Evolutionary conservation across 2,888 invertebrate genomes (phyloP).

Genomic region (Parochlus steinenii): DNA sequence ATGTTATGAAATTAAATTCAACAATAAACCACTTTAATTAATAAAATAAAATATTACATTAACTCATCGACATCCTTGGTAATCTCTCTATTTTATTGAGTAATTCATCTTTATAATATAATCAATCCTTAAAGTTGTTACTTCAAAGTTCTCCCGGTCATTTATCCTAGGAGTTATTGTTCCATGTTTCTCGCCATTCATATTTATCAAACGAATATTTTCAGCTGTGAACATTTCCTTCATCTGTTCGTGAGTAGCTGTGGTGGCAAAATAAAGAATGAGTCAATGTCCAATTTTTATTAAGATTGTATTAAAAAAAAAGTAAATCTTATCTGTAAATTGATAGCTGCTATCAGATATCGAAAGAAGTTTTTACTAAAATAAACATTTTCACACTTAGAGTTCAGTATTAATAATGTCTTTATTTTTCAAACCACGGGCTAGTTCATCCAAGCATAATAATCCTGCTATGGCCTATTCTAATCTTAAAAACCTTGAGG

Average conservation of each 20-base stretch:
- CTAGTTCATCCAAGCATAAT: too few relatives aligned
- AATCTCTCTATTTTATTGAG: constrained; percentile 46
- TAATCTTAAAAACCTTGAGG: too few relatives aligned
- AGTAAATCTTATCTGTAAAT: too few relatives aligned
- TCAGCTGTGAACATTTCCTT: constrained; percentile 78
- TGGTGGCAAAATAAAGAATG: constrained; percentile 94
- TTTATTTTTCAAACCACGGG: too few relatives aligned
- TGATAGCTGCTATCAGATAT: too few relatives aligned
- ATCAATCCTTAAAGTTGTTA: constrained; percentile 88
- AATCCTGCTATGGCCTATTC: too few relatives aligned
- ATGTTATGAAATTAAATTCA: constrained; percentile 16
- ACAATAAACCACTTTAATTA: constrained; percentile 1
- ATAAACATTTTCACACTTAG: too few relatives aligned
- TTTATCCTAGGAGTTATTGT: constrained; percentile 92
- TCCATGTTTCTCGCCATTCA: constrained; percentile 84
- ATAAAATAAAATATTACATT: constrained; percentile 33
- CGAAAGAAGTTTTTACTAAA: too few relatives aligned
- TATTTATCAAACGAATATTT: constrained; percentile 79
- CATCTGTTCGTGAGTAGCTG: constrained; percentile 93
- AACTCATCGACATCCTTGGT: constrained; percentile 36
- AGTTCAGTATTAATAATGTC: too few relatives aligned
- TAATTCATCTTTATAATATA: too few relatives aligned
- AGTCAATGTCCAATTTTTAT: too few relatives aligned
- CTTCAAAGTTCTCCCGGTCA: constrained; percentile 85
- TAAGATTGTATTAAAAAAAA: too few relatives aligned